Evolutionary conservation across 2,797 vertebrate genomes (phyloP).

Genomic region (Coilia nasus): DNA sequence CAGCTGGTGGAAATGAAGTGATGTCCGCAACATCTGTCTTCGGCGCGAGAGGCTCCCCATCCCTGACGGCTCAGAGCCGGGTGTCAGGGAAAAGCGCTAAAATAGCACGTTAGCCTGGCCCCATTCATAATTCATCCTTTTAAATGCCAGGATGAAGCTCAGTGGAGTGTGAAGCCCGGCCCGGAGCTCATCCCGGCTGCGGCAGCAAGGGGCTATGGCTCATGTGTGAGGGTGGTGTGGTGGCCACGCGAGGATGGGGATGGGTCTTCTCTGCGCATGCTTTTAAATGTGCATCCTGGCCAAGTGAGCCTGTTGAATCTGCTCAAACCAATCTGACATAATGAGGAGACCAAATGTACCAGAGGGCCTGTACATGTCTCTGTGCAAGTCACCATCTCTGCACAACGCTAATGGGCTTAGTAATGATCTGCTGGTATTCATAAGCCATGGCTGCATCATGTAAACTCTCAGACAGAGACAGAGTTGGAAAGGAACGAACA

Average conservation of each 20-base stretch:
- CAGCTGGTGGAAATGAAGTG: slow-evolving; percentile 28
- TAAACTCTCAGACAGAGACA: background rate
- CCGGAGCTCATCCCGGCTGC: background rate
- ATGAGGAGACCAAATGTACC: background rate
- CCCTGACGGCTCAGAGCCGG: slow-evolving; percentile 21
- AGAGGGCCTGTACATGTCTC: background rate
- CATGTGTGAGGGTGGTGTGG: background rate
- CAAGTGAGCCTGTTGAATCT: background rate
- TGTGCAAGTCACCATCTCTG: background rate
- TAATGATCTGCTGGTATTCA: background rate
- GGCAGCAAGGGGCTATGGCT: background rate
- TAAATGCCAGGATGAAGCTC: slow-evolving; percentile 32
- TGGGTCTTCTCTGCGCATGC: background rate
- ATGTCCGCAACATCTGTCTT: slow-evolving; percentile 34
- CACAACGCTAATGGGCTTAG: background rate
- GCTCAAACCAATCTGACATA: background rate
- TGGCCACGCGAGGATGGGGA: background rate
- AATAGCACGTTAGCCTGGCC: slow-evolving; percentile 19
- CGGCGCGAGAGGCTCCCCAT: background rate
- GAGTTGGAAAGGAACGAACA: background rate
- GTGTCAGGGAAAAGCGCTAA: slow-evolving; percentile 30
- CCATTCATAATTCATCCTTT: slow-evolving; percentile 40
- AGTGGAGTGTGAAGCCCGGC: slow-evolving; percentile 10
- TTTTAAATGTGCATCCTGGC: background rate
- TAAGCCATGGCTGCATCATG: background rate